Conservation (phyloP, 2,888 invertebrate genomes). For the Drosophila mercatorum region DNA sequence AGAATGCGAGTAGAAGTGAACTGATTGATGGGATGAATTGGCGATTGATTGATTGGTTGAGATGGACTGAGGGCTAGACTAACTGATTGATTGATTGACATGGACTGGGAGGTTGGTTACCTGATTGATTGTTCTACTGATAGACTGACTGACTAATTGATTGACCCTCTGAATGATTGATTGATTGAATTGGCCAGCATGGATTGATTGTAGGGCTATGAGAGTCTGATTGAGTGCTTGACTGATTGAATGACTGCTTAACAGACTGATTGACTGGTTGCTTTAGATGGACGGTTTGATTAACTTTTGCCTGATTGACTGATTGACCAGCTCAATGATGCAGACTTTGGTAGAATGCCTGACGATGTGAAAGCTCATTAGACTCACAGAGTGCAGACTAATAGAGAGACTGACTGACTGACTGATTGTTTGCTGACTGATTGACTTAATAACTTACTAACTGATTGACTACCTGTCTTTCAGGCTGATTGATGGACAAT, state of each 20-base stretch:
- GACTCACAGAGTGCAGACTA: no score
- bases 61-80: background rate
- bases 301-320: no score
- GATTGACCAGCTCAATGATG: no score
- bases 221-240: background rate
- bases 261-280: background rate
- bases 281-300: no score
- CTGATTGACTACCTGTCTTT: background rate
- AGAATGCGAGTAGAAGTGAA: no score
- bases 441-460: background rate
- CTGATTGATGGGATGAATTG: background rate
- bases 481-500: background rate
- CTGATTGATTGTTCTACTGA: background rate
- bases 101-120: background rate
- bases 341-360: background rate
- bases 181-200: background rate
- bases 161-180: background rate
- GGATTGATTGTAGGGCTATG: no score
- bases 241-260: background rate
- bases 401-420: background rate
- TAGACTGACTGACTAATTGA: no score
- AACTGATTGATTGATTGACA: background rate
- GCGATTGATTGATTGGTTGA: background rate
- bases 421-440: background rate
- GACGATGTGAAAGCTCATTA: background rate